Evolutionary conservation across 2,797 vertebrate species (phyloP).

Genomic region (Tachyglossus aculeatus): DNA sequence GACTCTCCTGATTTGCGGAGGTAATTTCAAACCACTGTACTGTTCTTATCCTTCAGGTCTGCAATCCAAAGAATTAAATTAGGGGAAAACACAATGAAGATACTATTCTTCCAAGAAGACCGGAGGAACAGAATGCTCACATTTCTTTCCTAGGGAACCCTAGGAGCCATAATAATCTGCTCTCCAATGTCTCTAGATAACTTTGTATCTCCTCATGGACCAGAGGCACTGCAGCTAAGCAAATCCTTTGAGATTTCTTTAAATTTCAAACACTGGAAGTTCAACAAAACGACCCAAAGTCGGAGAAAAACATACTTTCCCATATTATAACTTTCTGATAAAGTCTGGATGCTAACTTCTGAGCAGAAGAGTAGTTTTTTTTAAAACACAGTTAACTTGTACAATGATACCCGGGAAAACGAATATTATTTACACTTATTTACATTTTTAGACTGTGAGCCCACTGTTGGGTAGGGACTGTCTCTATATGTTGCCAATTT

Average conservation of each 20-base stretch:
- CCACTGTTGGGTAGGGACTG: no score
- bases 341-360: no score
- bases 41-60: neutral
- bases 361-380: no score
- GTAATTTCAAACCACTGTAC: neutral
- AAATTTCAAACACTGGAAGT: neutral
- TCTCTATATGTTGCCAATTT: no score
- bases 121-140: conserved; percentile 2
- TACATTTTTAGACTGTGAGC: no score
- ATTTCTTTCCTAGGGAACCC: conserved; percentile 12
- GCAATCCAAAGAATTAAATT: neutral
- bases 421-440: no score
- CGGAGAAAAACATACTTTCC: no score
- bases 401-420: no score
- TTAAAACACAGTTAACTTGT: no score
- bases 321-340: no score
- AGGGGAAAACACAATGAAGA: neutral
- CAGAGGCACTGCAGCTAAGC: neutral
- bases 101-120: conserved; percentile 26
- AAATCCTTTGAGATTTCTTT: neutral
- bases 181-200: neutral
- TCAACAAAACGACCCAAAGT: neutral
- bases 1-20: neutral
- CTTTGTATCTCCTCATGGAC: neutral
- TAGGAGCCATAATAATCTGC: conserved; percentile 25